Evolutionary conservation across 2,113 vertebrate genomes (phyloP), one percentile per base, ranked within the genome.

Genomic region (Sisor rabdophorus): DNA sequence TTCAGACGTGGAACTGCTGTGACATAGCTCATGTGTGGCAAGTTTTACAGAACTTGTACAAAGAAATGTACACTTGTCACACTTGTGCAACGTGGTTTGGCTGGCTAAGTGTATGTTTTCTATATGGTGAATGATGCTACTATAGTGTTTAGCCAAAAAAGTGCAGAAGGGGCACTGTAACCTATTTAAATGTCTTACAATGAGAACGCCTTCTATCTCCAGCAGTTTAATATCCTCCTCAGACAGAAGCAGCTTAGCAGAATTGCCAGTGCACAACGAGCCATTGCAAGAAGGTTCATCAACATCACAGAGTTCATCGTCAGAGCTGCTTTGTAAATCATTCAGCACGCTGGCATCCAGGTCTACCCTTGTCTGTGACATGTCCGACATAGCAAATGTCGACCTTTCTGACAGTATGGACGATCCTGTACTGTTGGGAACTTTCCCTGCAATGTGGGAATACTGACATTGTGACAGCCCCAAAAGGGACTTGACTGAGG

Each of bases 141-240:
- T 90, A 19, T 96, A 92, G 79, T 98, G 96, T 94, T 98, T 98
- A 0, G 96, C 98, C 75, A 98, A 89, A 78, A 99, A 98, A 75
- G 96, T 95, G 83, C 97, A 99, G 87, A 98, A 98, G 73, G 97
- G 97, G 82, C 97, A 99, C 85, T 98, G 97, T 83, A 99, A 99
- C 71, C 95, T 91, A 86, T 99, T 98, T 94, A 98, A 95, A 83
- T 95, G 96, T 72, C 94, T 97, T 86, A 94, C 90, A 84, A 99
- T 97, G 0, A 94, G 95, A 87, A 99, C 95, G 76, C 97, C 97
- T 89, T 99, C 98, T 59, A 95, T 98, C 88, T 98, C 97, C 85
- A 99, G 85, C 63, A 98, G 87, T 86, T 98, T 98, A 87, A 95
- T 95, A 87, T 96, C 95, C 70, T 98, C 96, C 20, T 95, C 95